phyloP scores from a whole-genome alignment of 2,797 vertebrate genomes.

The Poeciliopsis infans region DNA sequence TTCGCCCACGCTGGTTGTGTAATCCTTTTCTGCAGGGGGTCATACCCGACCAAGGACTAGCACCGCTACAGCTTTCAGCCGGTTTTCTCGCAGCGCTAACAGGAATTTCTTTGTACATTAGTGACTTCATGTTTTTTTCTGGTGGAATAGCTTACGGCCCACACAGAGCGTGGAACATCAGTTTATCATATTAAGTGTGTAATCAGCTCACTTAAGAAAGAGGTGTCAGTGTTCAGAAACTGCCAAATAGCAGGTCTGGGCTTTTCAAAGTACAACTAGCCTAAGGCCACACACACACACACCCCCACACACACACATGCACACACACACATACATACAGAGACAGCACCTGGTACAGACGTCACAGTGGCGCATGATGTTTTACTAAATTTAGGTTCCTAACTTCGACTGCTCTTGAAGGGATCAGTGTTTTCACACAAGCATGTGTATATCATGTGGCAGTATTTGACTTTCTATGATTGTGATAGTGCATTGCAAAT shows the following conservation, averaged over 20 bases:
- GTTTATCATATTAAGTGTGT: constrained; percentile 38
- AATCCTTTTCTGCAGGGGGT: constrained; percentile 56
- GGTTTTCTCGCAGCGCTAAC: constrained; percentile 14
- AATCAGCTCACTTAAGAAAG: constrained; percentile 44
- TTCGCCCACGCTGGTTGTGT: constrained; percentile 61
- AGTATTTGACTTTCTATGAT: not conserved
- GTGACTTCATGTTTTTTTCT: not conserved
- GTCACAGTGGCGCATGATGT: constrained; percentile 69
- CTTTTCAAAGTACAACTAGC: constrained; percentile 48
- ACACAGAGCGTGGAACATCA: constrained; percentile 20
- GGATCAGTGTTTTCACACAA: constrained; percentile 31
- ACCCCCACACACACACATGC: constrained; percentile 1
- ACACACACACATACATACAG: not conserved
- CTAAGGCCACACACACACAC: constrained; percentile 12
- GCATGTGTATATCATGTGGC: not conserved
- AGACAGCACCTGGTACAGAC: constrained; percentile 55
- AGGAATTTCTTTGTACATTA: constrained; percentile 22
- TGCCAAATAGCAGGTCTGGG: constrained; percentile 55
- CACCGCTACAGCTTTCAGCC: constrained; percentile 6
- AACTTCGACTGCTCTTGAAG: constrained; percentile 56
- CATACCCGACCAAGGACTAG: constrained; percentile 26
- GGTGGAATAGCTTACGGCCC: not conserved
- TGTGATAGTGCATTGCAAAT: not conserved
- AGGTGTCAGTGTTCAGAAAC: constrained; percentile 33
- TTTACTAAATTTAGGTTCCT: constrained; percentile 79